A percentile compares a stretch with the other conserved stretches of the same genome.
These are phyloP conservation scores for Myrmecobius fasciatus DNA, from an alignment of 2,113 vertebrate species.

Conservation along the genomic window DNA sequence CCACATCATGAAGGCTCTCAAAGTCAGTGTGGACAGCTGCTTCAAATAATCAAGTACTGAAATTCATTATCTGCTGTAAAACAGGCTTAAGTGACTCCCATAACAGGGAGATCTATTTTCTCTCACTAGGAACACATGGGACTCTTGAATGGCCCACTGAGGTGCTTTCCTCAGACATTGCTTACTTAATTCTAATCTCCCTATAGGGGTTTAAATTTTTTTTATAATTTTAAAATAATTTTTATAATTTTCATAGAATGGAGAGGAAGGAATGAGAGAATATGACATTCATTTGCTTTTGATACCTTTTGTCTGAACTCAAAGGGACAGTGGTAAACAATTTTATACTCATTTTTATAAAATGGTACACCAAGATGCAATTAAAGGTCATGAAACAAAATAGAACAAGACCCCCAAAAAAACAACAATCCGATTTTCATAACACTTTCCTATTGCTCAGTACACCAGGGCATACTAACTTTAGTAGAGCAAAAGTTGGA, in stretches of 20 bases:
- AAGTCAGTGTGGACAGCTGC: conserved; percentile 30
- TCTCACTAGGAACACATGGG: background rate
- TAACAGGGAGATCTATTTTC: accelerated
- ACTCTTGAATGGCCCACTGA: background rate
- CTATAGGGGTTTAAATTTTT: background rate
- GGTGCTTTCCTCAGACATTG: background rate
- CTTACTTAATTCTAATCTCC: background rate
- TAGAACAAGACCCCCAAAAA: background rate
- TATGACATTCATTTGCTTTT: background rate
- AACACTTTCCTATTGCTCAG: background rate
- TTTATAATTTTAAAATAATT: conserved; percentile 1
- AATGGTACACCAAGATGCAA: background rate
- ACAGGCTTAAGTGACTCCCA: background rate
- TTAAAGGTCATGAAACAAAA: background rate
- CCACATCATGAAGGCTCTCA: background rate
- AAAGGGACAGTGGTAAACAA: conserved; percentile 1
- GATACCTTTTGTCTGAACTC: background rate
- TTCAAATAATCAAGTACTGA: background rate
- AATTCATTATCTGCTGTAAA: background rate
- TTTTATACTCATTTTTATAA: conserved; percentile 18
- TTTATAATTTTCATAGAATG: conserved; percentile 1
- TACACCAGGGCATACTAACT: background rate
- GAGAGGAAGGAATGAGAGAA: background rate
- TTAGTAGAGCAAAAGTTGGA: background rate
- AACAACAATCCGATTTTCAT: background rate